A percentile compares a stretch with the other conserved stretches of the same genome.
phyloP scores from a whole-genome alignment of 2,888 invertebrate species.

The Melangyna quadrimaculata region DNA sequence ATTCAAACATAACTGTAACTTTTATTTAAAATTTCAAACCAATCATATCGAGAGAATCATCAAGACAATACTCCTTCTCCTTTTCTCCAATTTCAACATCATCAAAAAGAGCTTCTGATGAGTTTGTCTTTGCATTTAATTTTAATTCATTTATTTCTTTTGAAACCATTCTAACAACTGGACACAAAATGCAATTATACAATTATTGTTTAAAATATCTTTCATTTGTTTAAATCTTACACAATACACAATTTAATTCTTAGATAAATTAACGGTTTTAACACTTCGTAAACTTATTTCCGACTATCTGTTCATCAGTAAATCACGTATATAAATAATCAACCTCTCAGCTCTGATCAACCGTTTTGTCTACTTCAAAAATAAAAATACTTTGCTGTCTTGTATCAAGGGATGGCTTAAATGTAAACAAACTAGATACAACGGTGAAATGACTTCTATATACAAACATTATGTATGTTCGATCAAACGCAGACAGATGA shows the following conservation, averaged over 20 bases:
- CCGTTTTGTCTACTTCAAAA: not conserved
- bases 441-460: not conserved
- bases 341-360: too few species aligned
- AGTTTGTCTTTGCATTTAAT: not conserved
- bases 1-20: not conserved
- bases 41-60: slow-evolving; percentile 48
- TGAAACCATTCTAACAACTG: slow-evolving; percentile 37
- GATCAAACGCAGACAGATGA: not conserved
- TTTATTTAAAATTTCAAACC: slow-evolving; percentile 23
- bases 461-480: not conserved
- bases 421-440: not conserved
- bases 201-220: not conserved
- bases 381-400: not conserved
- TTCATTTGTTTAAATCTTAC: not conserved
- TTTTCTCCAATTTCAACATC: slow-evolving; percentile 21
- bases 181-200: not conserved
- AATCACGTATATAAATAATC: not conserved
- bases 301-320: too few species aligned
- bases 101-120: not conserved
- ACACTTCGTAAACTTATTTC: not conserved
- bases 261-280: not conserved
- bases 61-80: slow-evolving; percentile 29
- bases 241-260: not conserved
- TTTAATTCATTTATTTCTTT: slow-evolving; percentile 1
- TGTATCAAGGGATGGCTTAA: not conserved